Conservation (phyloP, 2,797 vertebrate genomes). For the Miichthys miiuy region DNA sequence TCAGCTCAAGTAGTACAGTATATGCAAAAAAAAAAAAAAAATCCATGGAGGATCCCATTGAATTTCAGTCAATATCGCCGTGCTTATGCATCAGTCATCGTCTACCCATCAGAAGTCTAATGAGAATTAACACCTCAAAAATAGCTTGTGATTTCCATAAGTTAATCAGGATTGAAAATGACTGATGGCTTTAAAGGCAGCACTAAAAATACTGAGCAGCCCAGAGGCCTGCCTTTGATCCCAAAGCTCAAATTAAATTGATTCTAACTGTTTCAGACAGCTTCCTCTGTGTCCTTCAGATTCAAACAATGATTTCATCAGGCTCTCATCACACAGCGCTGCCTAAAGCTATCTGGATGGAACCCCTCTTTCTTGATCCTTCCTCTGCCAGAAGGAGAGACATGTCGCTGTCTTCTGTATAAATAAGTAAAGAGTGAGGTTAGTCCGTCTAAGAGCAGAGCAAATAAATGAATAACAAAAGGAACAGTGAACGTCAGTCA, state of each 20-base stretch:
- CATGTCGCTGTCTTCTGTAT: conserved; percentile 58
- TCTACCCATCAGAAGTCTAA: conserved; percentile 64
- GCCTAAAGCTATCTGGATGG: conserved; percentile 74
- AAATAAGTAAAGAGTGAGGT: conserved; percentile 72
- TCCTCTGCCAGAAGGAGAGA: conserved; percentile 52
- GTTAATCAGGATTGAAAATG: conserved; percentile 79
- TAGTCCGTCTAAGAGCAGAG: conserved; percentile 59
- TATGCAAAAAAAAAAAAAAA: conserved; percentile 22
- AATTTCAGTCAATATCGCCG: conserved; percentile 45
- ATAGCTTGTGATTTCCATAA: conserved; percentile 74
- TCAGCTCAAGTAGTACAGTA: not conserved
- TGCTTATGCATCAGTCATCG: conserved; percentile 60
- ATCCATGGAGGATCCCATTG: conserved; percentile 28
- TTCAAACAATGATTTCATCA: conserved; percentile 80
- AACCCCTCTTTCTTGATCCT: conserved; percentile 69
- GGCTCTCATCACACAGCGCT: conserved; percentile 70
- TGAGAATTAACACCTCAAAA: conserved; percentile 78
- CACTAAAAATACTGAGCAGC: conserved; percentile 77
- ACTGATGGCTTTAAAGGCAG: conserved; percentile 79
- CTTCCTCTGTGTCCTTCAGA: conserved; percentile 77
- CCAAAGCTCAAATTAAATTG: conserved; percentile 77
- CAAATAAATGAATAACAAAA: conserved; percentile 74
- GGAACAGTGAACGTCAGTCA: conserved; percentile 41
- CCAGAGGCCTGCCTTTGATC: conserved; percentile 80
- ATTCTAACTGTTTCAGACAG: conserved; percentile 77